Percentiles rank a stretch among this genome's conserved stretches.
Evolutionary conservation across 1,140 invertebrate genomes (phyloP).

Genomic region (Trypoxylus dichotomus): DNA sequence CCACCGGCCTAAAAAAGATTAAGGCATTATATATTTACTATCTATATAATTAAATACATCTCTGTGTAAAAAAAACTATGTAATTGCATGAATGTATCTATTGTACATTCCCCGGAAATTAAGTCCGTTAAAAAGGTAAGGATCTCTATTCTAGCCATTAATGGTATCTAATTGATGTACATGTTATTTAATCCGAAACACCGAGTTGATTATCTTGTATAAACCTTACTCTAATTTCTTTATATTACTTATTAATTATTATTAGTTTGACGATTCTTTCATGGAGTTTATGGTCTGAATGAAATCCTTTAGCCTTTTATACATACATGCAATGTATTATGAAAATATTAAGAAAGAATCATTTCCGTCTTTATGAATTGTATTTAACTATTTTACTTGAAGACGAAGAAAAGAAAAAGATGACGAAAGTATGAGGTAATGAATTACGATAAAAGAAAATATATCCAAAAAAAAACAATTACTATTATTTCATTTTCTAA

Average conservation of each 20-base stretch:
- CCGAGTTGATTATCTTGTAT: not conserved
- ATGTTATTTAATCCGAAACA: not conserved
- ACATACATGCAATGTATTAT: constrained; percentile 34
- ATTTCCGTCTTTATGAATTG: constrained; percentile 40
- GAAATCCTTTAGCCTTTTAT: constrained; percentile 40
- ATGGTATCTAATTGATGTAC: not conserved
- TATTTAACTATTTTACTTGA: constrained; percentile 40
- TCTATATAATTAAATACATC: not conserved
- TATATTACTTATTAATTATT: not conserved
- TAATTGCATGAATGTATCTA: constrained; percentile 20
- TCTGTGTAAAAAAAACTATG: not conserved
- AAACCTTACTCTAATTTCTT: not conserved
- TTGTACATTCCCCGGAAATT: constrained; percentile 16
- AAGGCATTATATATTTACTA: constrained; percentile 7
- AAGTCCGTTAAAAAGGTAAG: not conserved
- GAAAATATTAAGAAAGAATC: not conserved
- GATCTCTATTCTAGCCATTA: not conserved
- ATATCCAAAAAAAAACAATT: not conserved
- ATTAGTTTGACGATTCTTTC: not conserved
- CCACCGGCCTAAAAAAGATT: constrained; percentile 44
- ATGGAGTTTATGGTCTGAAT: constrained; percentile 36
- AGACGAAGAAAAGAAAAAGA: constrained; percentile 45
- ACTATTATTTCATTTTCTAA: constrained; percentile 33
- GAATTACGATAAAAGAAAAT: not conserved
- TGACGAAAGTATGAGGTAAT: not conserved